Evolutionary conservation across 2,797 vertebrate genomes (phyloP).

Genomic region (Phalanger gymnotis): DNA sequence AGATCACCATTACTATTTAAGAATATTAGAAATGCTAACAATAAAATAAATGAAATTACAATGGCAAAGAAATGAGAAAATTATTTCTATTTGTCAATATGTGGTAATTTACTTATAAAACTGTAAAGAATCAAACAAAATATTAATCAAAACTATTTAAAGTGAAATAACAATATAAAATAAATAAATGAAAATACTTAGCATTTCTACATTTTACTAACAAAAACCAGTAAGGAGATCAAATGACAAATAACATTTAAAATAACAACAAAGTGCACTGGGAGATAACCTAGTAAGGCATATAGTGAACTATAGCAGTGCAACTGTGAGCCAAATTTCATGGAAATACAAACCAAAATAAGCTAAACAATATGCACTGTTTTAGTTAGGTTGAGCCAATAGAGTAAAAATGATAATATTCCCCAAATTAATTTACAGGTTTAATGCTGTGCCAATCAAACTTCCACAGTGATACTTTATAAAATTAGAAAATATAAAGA

Average conservation of each 20-base stretch:
- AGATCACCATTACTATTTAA: background rate
- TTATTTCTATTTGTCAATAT: background rate
- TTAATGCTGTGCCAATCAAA: background rate
- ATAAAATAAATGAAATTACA: background rate
- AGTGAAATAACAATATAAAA: background rate
- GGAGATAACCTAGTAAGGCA: background rate
- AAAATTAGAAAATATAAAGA: background rate
- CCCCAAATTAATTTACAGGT: background rate
- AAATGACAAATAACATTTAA: too few species aligned
- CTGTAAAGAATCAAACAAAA: background rate
- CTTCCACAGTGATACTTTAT: background rate
- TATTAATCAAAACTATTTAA: background rate
- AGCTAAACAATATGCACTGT: background rate
- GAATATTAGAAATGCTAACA: background rate
- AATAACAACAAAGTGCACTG: background rate
- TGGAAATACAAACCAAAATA: background rate
- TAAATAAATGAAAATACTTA: too few species aligned
- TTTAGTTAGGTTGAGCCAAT: background rate
- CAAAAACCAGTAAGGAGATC: background rate
- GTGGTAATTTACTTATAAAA: background rate
- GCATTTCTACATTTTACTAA: background rate
- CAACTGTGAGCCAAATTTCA: background rate
- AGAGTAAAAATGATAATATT: background rate
- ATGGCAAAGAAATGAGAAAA: background rate
- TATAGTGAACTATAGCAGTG: background rate